Evolutionary conservation across 2,888 invertebrate species (phyloP).

Genomic region (Alentia gelatinosa): DNA sequence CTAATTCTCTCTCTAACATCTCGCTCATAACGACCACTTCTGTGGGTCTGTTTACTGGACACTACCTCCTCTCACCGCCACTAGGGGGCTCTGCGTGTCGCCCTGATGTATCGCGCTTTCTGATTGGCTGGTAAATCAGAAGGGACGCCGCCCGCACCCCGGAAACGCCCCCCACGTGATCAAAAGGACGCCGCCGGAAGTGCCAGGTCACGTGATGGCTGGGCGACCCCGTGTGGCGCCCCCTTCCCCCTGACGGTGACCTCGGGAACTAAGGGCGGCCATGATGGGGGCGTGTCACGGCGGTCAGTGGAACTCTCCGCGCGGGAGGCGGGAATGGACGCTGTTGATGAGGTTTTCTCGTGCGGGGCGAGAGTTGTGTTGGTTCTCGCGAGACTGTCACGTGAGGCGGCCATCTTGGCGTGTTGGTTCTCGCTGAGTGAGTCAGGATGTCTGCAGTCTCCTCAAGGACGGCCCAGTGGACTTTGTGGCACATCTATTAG

Average conservation of each 20-base stretch:
- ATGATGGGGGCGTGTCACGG: background rate
- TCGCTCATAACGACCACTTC: no score
- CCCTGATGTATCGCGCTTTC: background rate
- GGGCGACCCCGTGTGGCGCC: background rate
- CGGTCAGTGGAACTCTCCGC: background rate
- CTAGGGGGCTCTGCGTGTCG: background rate
- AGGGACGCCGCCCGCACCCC: conserved; percentile 29
- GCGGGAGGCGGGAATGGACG: background rate
- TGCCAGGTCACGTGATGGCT: conserved; percentile 22
- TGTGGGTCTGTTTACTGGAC: no score
- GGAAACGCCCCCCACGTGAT: conserved; percentile 30
- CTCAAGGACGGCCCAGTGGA: no score
- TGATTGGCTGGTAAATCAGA: conserved; percentile 41
- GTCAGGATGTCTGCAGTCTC: no score
- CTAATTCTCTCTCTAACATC: no score
- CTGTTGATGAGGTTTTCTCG: conserved; percentile 31
- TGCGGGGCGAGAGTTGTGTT: background rate
- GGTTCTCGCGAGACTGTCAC: background rate
- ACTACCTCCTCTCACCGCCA: background rate
- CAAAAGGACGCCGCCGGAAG: conserved; percentile 43
- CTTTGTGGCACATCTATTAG: no score
- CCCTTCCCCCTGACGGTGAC: background rate
- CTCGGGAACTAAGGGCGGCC: background rate
- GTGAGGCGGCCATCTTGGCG: background rate
- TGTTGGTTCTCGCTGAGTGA: background rate